Percentiles rank a stretch among this genome's conserved stretches.
These are phyloP conservation scores for Papilio machaon DNA, from an alignment of 1,140 invertebrate species.

Conservation along the genomic window DNA sequence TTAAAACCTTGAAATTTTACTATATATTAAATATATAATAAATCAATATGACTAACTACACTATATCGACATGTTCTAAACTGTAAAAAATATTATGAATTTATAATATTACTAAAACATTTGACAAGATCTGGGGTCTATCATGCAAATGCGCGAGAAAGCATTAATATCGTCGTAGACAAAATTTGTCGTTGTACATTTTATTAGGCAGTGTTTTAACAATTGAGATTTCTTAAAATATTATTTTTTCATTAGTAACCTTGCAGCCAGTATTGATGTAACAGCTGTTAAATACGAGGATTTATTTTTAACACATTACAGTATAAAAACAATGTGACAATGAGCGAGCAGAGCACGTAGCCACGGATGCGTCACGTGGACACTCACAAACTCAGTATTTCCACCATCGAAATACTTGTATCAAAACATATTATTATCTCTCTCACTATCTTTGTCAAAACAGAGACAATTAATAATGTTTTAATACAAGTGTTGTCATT, in stretches of 20 bases:
- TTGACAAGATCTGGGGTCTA: neutral
- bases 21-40: neutral
- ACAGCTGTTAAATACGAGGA: neutral
- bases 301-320: conserved; percentile 18
- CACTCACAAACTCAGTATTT: neutral
- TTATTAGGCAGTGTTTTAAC: too few relatives aligned
- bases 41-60: neutral
- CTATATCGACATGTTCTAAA: neutral
- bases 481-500: neutral
- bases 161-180: too few relatives aligned
- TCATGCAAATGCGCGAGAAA: too few relatives aligned
- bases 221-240: neutral
- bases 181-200: too few relatives aligned
- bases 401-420: neutral
- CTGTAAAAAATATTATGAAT: neutral
- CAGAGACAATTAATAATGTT: neutral
- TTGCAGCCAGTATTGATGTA: neutral
- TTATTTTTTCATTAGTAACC: neutral
- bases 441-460: neutral
- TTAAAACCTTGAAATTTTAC: neutral
- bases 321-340: conserved; percentile 18
- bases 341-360: conserved; percentile 4
- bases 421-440: neutral
- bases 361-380: neutral
- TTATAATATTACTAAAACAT: neutral